Base-by-base conservation (phyloP, 2,888 invertebrate species). In the Tyria jacobaeae region DNA sequence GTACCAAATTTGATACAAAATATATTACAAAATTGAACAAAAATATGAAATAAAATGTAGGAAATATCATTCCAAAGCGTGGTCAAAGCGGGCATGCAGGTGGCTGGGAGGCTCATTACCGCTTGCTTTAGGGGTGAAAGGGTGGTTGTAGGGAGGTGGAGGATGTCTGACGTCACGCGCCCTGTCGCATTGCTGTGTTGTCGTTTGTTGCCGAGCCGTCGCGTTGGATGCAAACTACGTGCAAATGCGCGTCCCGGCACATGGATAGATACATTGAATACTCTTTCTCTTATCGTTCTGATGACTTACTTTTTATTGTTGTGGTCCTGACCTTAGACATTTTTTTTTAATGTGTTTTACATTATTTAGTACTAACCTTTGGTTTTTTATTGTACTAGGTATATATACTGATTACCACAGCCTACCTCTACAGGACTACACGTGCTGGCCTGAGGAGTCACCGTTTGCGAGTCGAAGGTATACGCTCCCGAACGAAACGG, bases 161-260 rank as follows among this genome's bases (percentile, higher is more conserved):
- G 71, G 64, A 66, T 49, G 39, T 47, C 69, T 88, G 87, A 88
- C 88, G 88, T 89, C 88, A 88, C 78, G 60, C 70, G 71, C 72
- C 80, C 73, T 88, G 88, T 86, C 88, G 88, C 88, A 89, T 79
- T 89, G 88, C 87, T 77, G 85, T 41, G 25, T 56, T n/a, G 64
- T 58, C 51, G 64, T 66, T 65, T 59, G 62, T 62, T 58, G 64
- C 51, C 60, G 62, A 47, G 58, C 59, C 35, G 52, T 53, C 37
- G 57, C 35, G 52, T 53, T 31, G 57, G 41, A 51, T 35, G 39
- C 41, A 55, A 44, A 60, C 35, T 49, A 60, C 59, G 54, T 52
- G 56, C 52, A 37, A 64, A 66, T 55, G 57, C 39, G 39, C 14
- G 44, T 44, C 54, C 44, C 9, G 27, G 21, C n/a, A n/a, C n/a